phyloP scores from a whole-genome alignment of 2,797 vertebrate species.

The Mormyrops boulengeri region DNA sequence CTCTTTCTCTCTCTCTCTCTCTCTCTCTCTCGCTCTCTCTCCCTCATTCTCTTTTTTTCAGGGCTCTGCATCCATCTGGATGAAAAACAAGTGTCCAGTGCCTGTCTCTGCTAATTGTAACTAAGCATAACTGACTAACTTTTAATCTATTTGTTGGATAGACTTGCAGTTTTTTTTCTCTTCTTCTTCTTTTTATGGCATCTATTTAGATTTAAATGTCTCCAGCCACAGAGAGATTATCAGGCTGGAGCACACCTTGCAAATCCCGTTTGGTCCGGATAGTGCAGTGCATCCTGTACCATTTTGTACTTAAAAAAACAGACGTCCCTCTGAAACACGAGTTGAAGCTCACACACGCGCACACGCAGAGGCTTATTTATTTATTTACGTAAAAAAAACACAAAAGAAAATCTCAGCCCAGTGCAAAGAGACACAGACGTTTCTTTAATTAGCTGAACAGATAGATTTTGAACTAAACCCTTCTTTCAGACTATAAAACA shows the following conservation, averaged over 20 bases:
- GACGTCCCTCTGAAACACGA: conserved; percentile 7
- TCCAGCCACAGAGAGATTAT: conserved; percentile 26
- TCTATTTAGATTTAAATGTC: conserved; percentile 44
- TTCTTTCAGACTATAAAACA: not conserved
- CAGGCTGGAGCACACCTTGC: conserved; percentile 23
- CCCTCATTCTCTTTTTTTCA: conserved; percentile 48
- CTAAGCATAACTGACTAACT: conserved; percentile 65
- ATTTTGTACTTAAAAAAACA: not conserved
- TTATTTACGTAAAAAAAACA: not conserved
- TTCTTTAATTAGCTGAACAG: conserved; percentile 7
- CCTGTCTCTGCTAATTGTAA: conserved; percentile 64
- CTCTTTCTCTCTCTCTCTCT: conserved; percentile 46
- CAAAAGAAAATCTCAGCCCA: not conserved
- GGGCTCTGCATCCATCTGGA: conserved; percentile 69
- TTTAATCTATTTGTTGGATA: conserved; percentile 56
- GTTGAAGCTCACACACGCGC: not conserved
- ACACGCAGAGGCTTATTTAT: not conserved
- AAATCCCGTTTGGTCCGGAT: conserved; percentile 27
- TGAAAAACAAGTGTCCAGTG: conserved; percentile 62
- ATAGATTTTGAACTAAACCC: not conserved
- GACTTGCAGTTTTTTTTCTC: conserved; percentile 43
- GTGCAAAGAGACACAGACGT: not conserved
- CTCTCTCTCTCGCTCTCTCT: conserved; percentile 29
- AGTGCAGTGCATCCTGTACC: not conserved
- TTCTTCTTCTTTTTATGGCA: conserved; percentile 41